phyloP scores from a whole-genome alignment of 2,113 vertebrate species.

The Myrmecophaga tridactyla region DNA sequence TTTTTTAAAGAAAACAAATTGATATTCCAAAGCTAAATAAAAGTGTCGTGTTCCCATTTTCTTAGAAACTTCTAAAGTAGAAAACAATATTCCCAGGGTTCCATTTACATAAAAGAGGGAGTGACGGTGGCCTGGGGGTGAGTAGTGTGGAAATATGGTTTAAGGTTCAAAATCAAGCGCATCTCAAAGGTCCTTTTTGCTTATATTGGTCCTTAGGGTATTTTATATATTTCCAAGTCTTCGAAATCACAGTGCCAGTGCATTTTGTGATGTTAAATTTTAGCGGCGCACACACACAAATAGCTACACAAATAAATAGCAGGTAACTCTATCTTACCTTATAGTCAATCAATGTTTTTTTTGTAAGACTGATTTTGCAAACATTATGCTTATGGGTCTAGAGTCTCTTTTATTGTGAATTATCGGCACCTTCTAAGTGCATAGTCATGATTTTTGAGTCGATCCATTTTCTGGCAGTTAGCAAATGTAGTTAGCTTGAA shows the following conservation, averaged over 20 bases:
- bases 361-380: slow-evolving; percentile 18
- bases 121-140: not conserved
- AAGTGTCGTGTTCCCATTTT: not conserved
- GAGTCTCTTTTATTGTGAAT: slow-evolving; percentile 2
- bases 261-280: slow-evolving; percentile 17
- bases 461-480: not conserved
- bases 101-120: not conserved
- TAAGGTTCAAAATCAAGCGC: not conserved
- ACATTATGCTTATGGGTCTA: not conserved
- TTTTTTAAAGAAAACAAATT: not conserved
- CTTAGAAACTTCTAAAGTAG: not conserved
- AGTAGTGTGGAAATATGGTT: not conserved
- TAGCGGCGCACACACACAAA: not conserved
- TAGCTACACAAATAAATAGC: not conserved
- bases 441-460: not conserved
- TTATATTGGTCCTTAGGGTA: not conserved
- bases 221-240: slow-evolving; percentile 2
- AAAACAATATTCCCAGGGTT: not conserved
- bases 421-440: not conserved
- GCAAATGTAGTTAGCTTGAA: slow-evolving; percentile 8
- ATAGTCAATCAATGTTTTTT: not conserved
- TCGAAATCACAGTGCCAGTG: not conserved
- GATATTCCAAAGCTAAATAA: not conserved
- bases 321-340: not conserved
- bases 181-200: not conserved